Evolutionary conservation across 1,140 invertebrate genomes (phyloP).

Genomic region (Papilio glaucus): DNA sequence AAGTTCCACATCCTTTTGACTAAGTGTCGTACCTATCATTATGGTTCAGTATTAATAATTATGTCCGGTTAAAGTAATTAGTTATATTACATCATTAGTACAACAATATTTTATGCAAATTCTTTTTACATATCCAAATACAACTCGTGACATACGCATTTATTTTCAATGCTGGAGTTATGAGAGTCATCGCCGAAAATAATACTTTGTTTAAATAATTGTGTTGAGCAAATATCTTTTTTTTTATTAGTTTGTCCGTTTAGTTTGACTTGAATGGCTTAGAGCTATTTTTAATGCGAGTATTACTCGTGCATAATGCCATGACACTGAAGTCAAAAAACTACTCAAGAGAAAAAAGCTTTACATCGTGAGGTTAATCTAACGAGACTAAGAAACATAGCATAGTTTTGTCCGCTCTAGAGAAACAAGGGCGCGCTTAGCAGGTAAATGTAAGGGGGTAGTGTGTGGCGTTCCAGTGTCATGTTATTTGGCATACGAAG

Average conservation of each 20-base stretch:
- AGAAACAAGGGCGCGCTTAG: no score
- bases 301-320: background rate
- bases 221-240: background rate
- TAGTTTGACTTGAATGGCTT: background rate
- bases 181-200: background rate
- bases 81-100: background rate
- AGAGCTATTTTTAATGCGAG: background rate
- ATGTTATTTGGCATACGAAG: no score
- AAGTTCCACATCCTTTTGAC: no score
- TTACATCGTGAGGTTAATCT: no score
- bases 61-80: background rate
- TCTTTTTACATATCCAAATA: conserved; percentile 3
- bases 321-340: no score
- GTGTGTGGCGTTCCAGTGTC: no score
- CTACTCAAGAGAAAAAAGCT: no score
- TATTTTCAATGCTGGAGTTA: background rate
- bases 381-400: no score
- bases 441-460: no score
- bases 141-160: background rate
- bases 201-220: background rate
- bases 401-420: no score
- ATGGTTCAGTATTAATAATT: background rate
- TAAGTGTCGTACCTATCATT: background rate
- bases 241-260: background rate
- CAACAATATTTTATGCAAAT: background rate